Conservation (phyloP, 2,113 vertebrate genomes). For the Podarcis muralis region DNA sequence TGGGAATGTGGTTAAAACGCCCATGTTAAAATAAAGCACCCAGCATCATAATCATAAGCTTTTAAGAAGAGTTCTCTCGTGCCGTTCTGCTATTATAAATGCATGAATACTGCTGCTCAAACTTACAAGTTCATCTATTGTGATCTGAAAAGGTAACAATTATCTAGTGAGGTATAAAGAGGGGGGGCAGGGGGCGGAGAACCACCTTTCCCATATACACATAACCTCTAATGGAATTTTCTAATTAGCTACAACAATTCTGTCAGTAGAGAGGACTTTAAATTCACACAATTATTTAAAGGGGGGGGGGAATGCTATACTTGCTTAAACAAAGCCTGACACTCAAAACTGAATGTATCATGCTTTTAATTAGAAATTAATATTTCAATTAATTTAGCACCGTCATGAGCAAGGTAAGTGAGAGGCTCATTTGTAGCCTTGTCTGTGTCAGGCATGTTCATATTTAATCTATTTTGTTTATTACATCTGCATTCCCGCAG, state of each 20-base stretch:
- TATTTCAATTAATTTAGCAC: neutral
- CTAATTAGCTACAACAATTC: neutral
- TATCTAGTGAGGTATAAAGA: neutral
- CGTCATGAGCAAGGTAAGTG: neutral
- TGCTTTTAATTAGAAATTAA: neutral
- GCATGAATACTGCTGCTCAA: neutral
- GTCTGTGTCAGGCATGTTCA: neutral
- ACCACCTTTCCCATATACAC: neutral
- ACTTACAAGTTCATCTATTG: neutral
- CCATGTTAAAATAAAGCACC: neutral
- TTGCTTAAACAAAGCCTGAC: neutral
- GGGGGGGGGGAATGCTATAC: slow-evolving; percentile 20
- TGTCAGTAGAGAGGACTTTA: neutral
- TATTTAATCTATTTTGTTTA: neutral
- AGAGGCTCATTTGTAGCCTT: neutral
- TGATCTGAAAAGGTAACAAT: neutral
- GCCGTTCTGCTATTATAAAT: neutral
- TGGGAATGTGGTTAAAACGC: neutral
- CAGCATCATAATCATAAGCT: neutral
- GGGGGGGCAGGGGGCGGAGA: too few relatives aligned
- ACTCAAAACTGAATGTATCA: neutral
- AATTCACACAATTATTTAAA: neutral
- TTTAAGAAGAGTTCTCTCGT: slow-evolving; percentile 3
- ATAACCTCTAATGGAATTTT: neutral
- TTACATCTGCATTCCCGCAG: neutral